Evolutionary conservation across 2,888 invertebrate species (phyloP).

Genomic region (Osmoderma eremita): DNA sequence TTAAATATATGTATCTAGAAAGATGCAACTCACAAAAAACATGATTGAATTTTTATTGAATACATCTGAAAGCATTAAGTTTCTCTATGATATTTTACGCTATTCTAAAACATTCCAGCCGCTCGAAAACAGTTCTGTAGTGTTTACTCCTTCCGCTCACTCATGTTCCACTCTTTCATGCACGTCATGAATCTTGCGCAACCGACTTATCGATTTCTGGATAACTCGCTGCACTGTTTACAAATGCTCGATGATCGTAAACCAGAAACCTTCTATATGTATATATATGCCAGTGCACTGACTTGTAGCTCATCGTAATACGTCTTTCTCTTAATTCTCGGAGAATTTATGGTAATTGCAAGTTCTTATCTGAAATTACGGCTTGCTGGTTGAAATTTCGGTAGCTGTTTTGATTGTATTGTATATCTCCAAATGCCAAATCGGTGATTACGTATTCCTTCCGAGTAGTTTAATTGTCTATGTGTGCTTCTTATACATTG

Average conservation of each 20-base stretch:
- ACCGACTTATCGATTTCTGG: slow-evolving; percentile 11
- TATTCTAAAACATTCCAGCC: too few relatives aligned
- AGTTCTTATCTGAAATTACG: slow-evolving; percentile 24
- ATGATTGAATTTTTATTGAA: too few relatives aligned
- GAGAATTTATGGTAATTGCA: slow-evolving; percentile 6
- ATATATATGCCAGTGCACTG: slow-evolving; percentile 15
- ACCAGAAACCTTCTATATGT: slow-evolving; percentile 21
- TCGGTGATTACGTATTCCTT: slow-evolving; percentile 17
- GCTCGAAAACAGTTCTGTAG: too few relatives aligned
- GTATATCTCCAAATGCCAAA: background rate
- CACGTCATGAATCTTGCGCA: slow-evolving; percentile 6
- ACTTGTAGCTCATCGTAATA: slow-evolving; percentile 4
- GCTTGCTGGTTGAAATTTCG: slow-evolving; percentile 27
- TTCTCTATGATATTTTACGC: too few relatives aligned
- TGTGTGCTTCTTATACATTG: slow-evolving; percentile 1
- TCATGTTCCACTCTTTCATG: background rate
- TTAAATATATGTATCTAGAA: too few relatives aligned
- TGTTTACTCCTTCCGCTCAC: too few relatives aligned
- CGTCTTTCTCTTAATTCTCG: slow-evolving; percentile 17
- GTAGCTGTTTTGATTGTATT: slow-evolving; percentile 14
- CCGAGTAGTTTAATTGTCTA: slow-evolving; percentile 28
- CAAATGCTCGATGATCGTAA: slow-evolving; percentile 21
- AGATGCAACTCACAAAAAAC: too few relatives aligned
- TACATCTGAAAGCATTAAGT: too few relatives aligned
- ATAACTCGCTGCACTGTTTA: slow-evolving; percentile 13